A percentile compares a stretch with the other conserved stretches of the same genome.
Evolutionary conservation across 2,113 vertebrate genomes (phyloP).

Genomic region (Mustela lutreola): DNA sequence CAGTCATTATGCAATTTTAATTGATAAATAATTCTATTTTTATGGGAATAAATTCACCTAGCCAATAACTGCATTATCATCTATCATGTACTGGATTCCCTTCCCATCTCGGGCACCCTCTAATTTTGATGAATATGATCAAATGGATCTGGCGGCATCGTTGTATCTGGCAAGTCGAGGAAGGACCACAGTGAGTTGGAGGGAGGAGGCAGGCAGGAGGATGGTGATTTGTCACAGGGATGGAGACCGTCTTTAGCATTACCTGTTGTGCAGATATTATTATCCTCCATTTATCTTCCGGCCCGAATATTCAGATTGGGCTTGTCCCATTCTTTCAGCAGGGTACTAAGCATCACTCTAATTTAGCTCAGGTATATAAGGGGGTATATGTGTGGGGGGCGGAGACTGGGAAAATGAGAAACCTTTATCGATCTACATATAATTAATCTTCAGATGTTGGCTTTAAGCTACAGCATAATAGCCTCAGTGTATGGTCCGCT

Average conservation of each 20-base stretch:
- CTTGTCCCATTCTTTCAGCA: conserved; percentile 89
- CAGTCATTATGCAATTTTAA: conserved; percentile 86
- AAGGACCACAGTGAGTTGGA: conserved; percentile 61
- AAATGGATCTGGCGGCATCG: conserved; percentile 71
- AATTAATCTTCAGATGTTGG: conserved; percentile 89
- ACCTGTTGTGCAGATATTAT: conserved; percentile 92
- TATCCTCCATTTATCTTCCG: conserved; percentile 89
- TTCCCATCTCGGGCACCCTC: conserved; percentile 58
- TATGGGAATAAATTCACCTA: conserved; percentile 83
- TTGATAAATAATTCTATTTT: conserved; percentile 87
- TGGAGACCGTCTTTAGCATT: conserved; percentile 81
- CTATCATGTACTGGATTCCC: conserved; percentile 60
- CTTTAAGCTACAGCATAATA: conserved; percentile 86
- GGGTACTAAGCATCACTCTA: conserved; percentile 90
- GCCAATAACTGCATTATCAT: conserved; percentile 80
- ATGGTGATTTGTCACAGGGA: conserved; percentile 84
- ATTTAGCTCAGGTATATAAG: conserved; percentile 85
- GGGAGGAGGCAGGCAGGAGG: not conserved
- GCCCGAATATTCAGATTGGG: conserved; percentile 86
- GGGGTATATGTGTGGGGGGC: conserved; percentile 78
- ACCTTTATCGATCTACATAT: conserved; percentile 85
- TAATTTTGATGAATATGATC: conserved; percentile 81
- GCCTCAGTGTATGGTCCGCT: conserved; percentile 79
- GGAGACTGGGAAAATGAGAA: conserved; percentile 86
- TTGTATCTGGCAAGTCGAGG: conserved; percentile 72